These are phyloP conservation scores for Phaonia tiefii DNA, from an alignment of 2,888 invertebrate species.

Conservation along the genomic window DNA sequence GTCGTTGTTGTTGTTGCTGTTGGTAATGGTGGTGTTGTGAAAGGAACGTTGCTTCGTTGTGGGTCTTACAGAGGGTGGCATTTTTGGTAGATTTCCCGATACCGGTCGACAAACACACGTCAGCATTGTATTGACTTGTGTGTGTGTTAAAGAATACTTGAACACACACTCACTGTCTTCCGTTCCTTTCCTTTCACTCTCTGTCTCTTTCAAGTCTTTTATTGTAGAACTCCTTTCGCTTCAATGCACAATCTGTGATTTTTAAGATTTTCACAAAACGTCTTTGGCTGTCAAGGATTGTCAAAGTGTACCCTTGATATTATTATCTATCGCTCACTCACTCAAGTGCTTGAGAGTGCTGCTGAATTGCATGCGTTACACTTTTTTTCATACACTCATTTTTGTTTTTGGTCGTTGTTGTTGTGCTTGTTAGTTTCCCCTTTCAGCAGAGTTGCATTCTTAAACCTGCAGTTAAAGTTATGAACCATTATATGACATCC, in stretches of 20 bases:
- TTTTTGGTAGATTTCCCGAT: slow-evolving; percentile 80
- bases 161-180: too few relatives aligned
- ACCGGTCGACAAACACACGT: slow-evolving; percentile 81
- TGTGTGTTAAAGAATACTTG: too few relatives aligned
- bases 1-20: slow-evolving; percentile 68
- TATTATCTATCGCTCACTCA: too few relatives aligned
- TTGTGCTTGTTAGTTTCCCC: slow-evolving; percentile 20
- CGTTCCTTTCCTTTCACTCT: slow-evolving; percentile 4
- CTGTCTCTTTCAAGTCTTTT: neutral
- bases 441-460: slow-evolving; percentile 6
- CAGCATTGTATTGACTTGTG: slow-evolving; percentile 73
- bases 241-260: neutral
- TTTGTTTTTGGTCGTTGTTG: neutral
- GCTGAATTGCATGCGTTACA: too few relatives aligned
- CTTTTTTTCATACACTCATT: neutral
- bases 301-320: neutral
- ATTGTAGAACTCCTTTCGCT: too few relatives aligned
- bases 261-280: neutral
- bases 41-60: slow-evolving; percentile 54
- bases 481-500: slow-evolving; percentile 8
- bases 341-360: too few relatives aligned
- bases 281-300: too few relatives aligned
- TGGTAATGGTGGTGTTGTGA: too few relatives aligned
- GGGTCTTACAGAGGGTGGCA: slow-evolving; percentile 75
- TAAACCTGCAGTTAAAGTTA: slow-evolving; percentile 26